These are phyloP conservation scores for Chaetodon auriga DNA, from an alignment of 2,113 vertebrate species.

Conservation along the genomic window DNA sequence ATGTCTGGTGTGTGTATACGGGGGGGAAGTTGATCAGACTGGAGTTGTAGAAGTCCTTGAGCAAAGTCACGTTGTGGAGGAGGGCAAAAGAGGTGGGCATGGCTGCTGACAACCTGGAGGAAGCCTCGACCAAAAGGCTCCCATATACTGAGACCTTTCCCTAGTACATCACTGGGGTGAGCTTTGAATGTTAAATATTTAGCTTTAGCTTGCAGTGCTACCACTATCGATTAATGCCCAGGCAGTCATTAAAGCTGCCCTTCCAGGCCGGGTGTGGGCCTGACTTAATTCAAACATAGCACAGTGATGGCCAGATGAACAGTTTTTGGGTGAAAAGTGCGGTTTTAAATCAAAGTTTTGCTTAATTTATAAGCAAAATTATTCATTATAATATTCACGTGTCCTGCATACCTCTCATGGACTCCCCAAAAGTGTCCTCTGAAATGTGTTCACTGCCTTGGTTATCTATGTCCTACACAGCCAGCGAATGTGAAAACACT, in stretches of 20 bases:
- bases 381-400: conserved; percentile 30
- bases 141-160: conserved; percentile 42
- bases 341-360: conserved; percentile 10
- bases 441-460: background rate
- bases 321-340: background rate
- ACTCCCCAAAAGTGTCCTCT: conserved; percentile 4
- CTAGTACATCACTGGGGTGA: conserved; percentile 37
- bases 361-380: conserved; percentile 13
- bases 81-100: conserved; percentile 39
- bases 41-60: conserved; percentile 75
- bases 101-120: conserved; percentile 41
- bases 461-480: conserved; percentile 30
- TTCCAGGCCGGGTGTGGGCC: conserved; percentile 43
- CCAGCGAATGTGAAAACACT: conserved; percentile 3
- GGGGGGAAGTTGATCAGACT: conserved; percentile 55
- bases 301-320: background rate
- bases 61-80: conserved; percentile 65
- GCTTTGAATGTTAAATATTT: conserved; percentile 66
- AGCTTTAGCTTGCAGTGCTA: conserved; percentile 45
- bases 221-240: conserved; percentile 56
- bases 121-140: conserved; percentile 40
- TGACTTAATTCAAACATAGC: conserved; percentile 34
- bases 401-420: background rate
- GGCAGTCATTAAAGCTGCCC: conserved; percentile 54
- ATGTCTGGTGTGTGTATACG: conserved; percentile 37